Conservation (phyloP, 2,888 invertebrate genomes). For the Seira ritae region DNA sequence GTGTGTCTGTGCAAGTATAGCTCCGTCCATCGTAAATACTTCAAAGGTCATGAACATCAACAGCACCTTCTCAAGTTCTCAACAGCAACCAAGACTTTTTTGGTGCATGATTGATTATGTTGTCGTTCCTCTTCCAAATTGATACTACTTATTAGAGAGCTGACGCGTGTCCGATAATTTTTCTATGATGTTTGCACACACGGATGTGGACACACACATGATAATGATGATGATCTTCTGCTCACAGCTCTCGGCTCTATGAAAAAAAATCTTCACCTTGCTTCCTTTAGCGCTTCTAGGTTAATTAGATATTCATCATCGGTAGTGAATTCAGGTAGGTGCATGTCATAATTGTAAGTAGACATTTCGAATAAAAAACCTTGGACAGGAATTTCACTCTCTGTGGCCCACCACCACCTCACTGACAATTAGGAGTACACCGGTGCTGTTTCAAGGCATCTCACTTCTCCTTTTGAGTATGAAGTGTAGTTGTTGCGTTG, state of each 20-base stretch:
- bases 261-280: neutral
- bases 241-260: neutral
- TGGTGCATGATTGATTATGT: neutral
- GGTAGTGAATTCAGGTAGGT: neutral
- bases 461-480: neutral
- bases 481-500: constrained; percentile 34
- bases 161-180: constrained; percentile 7
- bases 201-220: neutral
- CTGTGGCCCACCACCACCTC: too few relatives aligned
- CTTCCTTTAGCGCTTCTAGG: neutral
- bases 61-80: neutral
- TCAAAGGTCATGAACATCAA: constrained; percentile 7
- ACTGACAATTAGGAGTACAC: too few relatives aligned
- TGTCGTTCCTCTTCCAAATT: neutral
- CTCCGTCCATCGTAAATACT: neutral
- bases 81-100: too few relatives aligned
- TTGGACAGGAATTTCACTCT: neutral
- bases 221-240: neutral
- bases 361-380: neutral
- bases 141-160: neutral
- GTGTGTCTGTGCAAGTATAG: neutral
- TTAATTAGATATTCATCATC: neutral
- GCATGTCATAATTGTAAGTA: neutral
- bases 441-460: too few relatives aligned
- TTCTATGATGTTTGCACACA: neutral